Evolutionary conservation across 2,888 invertebrate species (phyloP), one percentile per base, ranked within the genome.

Genomic region (Microdon myrmicae): DNA sequence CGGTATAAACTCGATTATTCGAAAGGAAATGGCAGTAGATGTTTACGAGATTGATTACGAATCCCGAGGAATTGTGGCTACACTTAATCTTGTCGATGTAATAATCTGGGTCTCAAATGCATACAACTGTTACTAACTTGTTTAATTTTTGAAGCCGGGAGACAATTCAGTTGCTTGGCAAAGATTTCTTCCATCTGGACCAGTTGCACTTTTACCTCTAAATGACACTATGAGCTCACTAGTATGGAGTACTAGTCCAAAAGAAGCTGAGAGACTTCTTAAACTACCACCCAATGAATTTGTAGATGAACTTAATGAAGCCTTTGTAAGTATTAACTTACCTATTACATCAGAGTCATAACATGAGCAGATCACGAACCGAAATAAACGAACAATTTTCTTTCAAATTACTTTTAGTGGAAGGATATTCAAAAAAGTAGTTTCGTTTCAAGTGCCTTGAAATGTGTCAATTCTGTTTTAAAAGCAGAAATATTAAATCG

Each of bases 81-180:
- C 96, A 0, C 79, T 98, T 20, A 82, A 90, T 71, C 80, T 97
- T 49, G 83, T 86, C 9, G 91, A 93, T 81, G 93, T 92, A 83
- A 67, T 12, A 28, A 23, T 14, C 9, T 7, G 14, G 4, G n/a
- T 23, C n/a, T 8, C 5, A 19, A 5, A 17, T 14, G 9, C 10
- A 6, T 7, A 4, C 6, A 4, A 10, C 2, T 32, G 22, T 41
- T 8, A 17, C 4, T 20, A 23, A 14, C 2, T 19, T 16, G 13
- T 6, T 10, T 29, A 23, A 14, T 10, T 38, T 22, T 23, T 16
- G n/a, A n/a, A 91, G 88, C 82, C 86, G 32, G 83, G 83, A 8
- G 87, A 87, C 45, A 97, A 97, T 79, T 84, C 85, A 17, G 90
- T 92, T 2, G 98, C 97, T 0, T 99, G 97, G 97, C 98, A 99